Percentiles rank a stretch among this genome's conserved stretches.
phyloP scores from a whole-genome alignment of 2,888 invertebrate genomes.

The Bombyx huttoni region DNA sequence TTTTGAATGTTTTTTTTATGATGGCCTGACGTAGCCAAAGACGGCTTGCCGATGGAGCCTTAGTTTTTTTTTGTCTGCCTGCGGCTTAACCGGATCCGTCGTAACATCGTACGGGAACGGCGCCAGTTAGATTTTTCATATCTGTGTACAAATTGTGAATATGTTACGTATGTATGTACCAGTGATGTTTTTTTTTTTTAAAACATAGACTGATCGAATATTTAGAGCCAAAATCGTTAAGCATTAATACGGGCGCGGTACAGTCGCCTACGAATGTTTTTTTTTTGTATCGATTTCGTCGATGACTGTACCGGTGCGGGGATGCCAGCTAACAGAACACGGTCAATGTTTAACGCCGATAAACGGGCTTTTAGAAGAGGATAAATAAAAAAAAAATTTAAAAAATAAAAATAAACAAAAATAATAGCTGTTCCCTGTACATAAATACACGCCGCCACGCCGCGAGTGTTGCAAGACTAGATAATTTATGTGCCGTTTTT shows the following conservation, averaged over 20 bases:
- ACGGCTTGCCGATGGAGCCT: too few relatives aligned
- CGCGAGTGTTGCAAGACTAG: too few relatives aligned
- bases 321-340: constrained; percentile 19
- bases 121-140: not conserved
- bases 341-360: not conserved
- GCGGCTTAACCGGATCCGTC: not conserved
- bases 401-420: not conserved
- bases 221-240: constrained; percentile 13
- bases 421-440: too few relatives aligned
- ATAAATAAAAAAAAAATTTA: not conserved
- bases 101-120: not conserved
- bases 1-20: not conserved
- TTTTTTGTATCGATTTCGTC: not conserved
- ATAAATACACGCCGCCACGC: too few relatives aligned
- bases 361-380: not conserved
- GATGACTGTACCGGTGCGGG: constrained; percentile 22
- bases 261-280: constrained; percentile 1
- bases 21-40: not conserved
- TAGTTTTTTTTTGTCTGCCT: not conserved
- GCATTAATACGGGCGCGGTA: constrained; percentile 5
- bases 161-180: not conserved
- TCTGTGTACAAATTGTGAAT: not conserved
- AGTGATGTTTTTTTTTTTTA: constrained; percentile 3
- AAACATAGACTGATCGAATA: constrained; percentile 7
- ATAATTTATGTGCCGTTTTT: too few relatives aligned